These are phyloP conservation scores for Formicarius rufipectus DNA, from an alignment of 2,113 vertebrate genomes.

Conservation along the genomic window DNA sequence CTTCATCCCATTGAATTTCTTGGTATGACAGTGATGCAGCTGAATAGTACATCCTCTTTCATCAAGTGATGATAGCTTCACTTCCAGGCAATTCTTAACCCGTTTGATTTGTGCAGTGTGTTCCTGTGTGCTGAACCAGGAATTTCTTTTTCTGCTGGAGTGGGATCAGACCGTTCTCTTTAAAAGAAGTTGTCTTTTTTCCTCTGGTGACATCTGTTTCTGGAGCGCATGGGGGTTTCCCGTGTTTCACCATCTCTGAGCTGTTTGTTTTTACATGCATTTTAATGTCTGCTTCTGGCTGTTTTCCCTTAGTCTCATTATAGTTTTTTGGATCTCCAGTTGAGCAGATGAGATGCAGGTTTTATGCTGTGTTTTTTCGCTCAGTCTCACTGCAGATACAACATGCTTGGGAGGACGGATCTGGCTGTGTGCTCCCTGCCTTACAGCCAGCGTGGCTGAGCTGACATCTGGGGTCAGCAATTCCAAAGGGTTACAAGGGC, in stretches of 20 bases:
- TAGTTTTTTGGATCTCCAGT: background rate
- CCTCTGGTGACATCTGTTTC: background rate
- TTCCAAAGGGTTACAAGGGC: background rate
- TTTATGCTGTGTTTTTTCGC: background rate
- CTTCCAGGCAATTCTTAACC: background rate
- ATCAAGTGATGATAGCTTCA: background rate
- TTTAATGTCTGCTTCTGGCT: background rate
- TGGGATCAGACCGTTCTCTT: background rate
- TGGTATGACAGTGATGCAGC: background rate
- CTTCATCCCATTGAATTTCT: background rate
- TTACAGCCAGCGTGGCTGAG: background rate
- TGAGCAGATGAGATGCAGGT: background rate
- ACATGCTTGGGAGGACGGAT: no score
- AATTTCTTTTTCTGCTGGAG: background rate
- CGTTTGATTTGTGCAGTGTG: background rate
- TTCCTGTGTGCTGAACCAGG: background rate
- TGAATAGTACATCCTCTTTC: background rate
- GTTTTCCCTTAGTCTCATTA: background rate
- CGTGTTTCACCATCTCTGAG: background rate
- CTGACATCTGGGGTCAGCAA: background rate
- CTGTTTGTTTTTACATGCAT: background rate
- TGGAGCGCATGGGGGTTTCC: background rate
- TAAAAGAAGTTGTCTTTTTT: background rate
- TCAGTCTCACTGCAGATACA: background rate
- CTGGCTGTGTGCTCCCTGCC: background rate